Evolutionary conservation across 2,113 vertebrate species (phyloP), one percentile per base, ranked within the genome.

Genomic region (Oncorhynchus clarkii): DNA sequence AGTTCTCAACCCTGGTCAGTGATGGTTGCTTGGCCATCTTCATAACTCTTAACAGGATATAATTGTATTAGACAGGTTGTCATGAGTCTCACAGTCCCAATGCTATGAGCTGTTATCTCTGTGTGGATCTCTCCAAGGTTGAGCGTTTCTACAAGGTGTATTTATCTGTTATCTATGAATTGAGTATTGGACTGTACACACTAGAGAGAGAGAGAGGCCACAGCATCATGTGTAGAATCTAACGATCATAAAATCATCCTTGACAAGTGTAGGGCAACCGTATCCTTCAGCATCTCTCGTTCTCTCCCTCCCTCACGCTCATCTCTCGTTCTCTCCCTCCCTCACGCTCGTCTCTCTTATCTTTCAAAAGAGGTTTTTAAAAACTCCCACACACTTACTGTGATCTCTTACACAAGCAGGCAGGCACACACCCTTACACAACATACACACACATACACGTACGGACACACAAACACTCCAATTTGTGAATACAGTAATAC

Each of bases 351-450:
- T 69, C 60, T 71, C 77, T 85, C 78, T 84, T 82, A 83, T 90
- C 80, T 81, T 83, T 78, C 76, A 70, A 75, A 60, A 74, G 80
- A 84, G 81, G 75, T 75, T 86, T 88, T 83, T 77, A 76, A 86
- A 69, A 83, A 79, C 86, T 88, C 85, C 88, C 83, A 84, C 87
- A 77, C 73, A 45, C 29, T 81, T 60, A 78, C 75, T 83, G 75
- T 84, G 81, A 85, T 85, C 78, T 80, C 78, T 80, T 57, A 72
- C 73, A 85, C 79, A 79, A 78, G 75, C 80, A n/a, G 49, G 24
- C 12, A 76, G 24, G 31, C 71, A 73, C 57, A 73, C 66, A 57
- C n/a, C 74, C 71, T 73, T 31, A 59, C 70, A 74, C 6, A 4
- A 64, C 57, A 64, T 59, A 73, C 29, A 73, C 66, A 57, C 24